These are phyloP conservation scores for Serrognathus titanus DNA, from an alignment of 2,888 invertebrate species.

Conservation along the genomic window DNA sequence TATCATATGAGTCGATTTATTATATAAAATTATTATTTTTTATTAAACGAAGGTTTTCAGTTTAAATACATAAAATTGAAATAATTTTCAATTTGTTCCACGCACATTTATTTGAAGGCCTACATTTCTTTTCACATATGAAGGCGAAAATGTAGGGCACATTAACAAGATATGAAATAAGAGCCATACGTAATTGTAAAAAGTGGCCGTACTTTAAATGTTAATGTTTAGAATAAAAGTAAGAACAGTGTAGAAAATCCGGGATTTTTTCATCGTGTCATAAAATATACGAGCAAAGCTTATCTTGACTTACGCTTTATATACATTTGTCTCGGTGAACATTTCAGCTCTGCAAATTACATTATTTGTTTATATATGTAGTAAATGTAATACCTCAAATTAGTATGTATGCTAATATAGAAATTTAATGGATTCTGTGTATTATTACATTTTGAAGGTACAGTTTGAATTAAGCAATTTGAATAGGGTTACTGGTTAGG, in stretches of 20 bases:
- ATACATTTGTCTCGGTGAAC: slow-evolving; percentile 7
- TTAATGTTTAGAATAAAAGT: slow-evolving; percentile 12
- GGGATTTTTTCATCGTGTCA: slow-evolving; percentile 1
- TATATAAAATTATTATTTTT: no score
- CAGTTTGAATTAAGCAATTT: slow-evolving; percentile 41
- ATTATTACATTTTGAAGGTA: slow-evolving; percentile 44
- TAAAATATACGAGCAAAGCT: slow-evolving; percentile 10
- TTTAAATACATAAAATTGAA: no score
- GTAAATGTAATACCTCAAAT: slow-evolving; percentile 39
- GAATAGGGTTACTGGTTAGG: slow-evolving; percentile 40
- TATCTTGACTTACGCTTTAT: slow-evolving; percentile 10
- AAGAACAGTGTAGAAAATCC: slow-evolving; percentile 6
- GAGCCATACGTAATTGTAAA: slow-evolving; percentile 6
- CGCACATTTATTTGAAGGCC: no score
- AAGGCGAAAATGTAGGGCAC: no score
- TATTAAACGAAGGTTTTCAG: no score
- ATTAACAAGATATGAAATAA: no score
- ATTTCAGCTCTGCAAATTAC: slow-evolving; percentile 23
- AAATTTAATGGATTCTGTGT: slow-evolving; percentile 43
- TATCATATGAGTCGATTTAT: no score
- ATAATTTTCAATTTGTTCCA: no score
- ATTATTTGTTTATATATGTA: slow-evolving; percentile 30
- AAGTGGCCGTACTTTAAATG: slow-evolving; percentile 7
- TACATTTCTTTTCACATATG: no score
- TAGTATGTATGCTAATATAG: slow-evolving; percentile 44